Percentiles rank a stretch among this genome's conserved stretches.
These are phyloP conservation scores for Galeruca laticollis DNA, from an alignment of 2,888 invertebrate species.

Conservation along the genomic window DNA sequence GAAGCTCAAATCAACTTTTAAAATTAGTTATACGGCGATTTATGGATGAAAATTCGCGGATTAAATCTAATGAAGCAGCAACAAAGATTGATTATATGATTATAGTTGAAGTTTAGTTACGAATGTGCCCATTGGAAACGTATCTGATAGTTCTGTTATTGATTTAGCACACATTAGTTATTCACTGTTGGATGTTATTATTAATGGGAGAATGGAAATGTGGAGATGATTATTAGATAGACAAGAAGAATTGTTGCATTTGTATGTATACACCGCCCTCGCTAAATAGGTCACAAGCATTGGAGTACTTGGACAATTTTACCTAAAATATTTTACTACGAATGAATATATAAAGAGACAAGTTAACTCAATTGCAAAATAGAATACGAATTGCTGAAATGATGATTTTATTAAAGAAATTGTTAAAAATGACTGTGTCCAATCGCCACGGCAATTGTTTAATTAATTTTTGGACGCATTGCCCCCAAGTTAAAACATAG, in stretches of 20 bases:
- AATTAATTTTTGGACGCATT: no score
- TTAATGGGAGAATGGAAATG: not conserved
- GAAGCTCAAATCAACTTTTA: no score
- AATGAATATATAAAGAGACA: no score
- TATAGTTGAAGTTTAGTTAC: not conserved
- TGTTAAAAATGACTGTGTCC: no score
- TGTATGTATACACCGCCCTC: not conserved
- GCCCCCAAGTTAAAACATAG: no score
- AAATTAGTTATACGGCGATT: no score
- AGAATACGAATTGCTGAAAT: no score
- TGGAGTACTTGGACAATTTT: not conserved
- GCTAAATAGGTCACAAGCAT: conserved; percentile 1
- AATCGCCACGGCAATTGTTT: no score
- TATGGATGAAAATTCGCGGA: no score
- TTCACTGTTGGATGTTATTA: not conserved
- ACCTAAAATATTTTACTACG: no score
- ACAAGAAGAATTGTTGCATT: conserved; percentile 3
- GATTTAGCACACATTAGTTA: conserved; percentile 3
- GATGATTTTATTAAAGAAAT: no score
- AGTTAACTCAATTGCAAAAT: no score
- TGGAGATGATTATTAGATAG: conserved; percentile 4
- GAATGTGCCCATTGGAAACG: not conserved
- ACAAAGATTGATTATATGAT: not conserved
- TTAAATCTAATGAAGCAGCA: not conserved
- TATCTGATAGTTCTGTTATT: conserved; percentile 3